Evolutionary conservation across 2,797 vertebrate species (phyloP), one percentile per base, ranked within the genome.

Genomic region (Myotis findleyi): DNA sequence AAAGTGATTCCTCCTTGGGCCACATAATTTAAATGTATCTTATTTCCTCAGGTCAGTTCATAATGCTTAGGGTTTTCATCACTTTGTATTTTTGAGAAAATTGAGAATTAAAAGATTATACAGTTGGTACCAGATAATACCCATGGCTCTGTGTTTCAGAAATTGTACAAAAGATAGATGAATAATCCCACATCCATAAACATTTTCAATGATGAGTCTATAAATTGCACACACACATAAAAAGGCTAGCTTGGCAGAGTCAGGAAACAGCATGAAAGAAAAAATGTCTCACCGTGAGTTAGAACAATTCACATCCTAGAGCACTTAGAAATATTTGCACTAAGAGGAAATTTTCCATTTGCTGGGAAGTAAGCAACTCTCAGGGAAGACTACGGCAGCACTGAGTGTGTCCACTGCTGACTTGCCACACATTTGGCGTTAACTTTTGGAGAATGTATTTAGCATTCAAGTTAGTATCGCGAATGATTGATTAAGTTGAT

Each of bases 401-500:
- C 49, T 84, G 82, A 47, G 3, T 17, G 18, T 44, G 64, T 76
- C 88, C 0, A 8, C 44, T 30, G 12, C 12, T 89, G 72, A 44
- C 11, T 92, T 68, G 9, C 23, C 69, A 77, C 77, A 57, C 69
- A 82, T 92, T 95, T 88, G 86, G 49, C 10, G 72, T 91, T 97
- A 96, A 77, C 62, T 95, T 88, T 84, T 36, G 62, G 82, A 36
- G 73, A 27, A 57, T 20, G 87, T 73, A 92, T 95, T 97, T 87
- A 90, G 51, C 80, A 71, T 96, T 85, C 33, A 71, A 71, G 3
- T 95, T 93, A 85, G n/a, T 62, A 83, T 47, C 92, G 44, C 30
- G 96, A 95, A 95, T 83, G 82, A 96, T 89, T 82, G 92, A 95
- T 95, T 95, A 94, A 96, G 89, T 11, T 87, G 73, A 49, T 41